Evolutionary conservation across 1,140 invertebrate species (phyloP), one percentile per base, ranked within the genome.

Genomic region (Halictus rubicundus): DNA sequence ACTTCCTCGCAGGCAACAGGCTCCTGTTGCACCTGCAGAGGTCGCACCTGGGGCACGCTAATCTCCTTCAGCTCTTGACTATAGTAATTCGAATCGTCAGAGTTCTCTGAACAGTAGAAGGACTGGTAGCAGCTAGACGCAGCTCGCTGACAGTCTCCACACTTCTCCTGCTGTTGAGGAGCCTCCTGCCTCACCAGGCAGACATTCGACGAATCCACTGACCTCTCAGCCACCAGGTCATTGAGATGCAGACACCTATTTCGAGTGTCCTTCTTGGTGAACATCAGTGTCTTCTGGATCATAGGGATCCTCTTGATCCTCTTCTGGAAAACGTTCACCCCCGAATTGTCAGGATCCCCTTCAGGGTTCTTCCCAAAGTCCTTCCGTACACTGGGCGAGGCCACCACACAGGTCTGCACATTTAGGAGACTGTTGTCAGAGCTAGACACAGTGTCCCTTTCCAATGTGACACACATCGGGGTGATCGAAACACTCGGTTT

Each of bases 201-300:
- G 9, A 71, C 19, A 0, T 52, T 71, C 0, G 68, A 25, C 3
- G 37, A 52, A 8, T 71, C 59, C 1, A 2, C 16, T 7, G 7
- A 19, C 10, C 25, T 27, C 23, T 52, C 46, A 0, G 59, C 2
- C 5, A 64, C 27, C 9, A 46, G 7, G 27, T 6, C 42, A 2
- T 78, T 72, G 7, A 72, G 0, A 4, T 54, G 21, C 37, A 57
- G n/a, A 46, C 37, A 72, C 1, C 57, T 46, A 16, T 72, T 72
- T 0, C n/a, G 21, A 0, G 76, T 46, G 1, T 72, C 76, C 37
- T 78, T 78, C 37, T 57, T 72, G 8, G 76, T 78, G 21, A 78
- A 78, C 68, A 78, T 72, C 10, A 78, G 37, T 2, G 76, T 78
- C 5, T 72, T 78, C 14, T 78, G 76, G 16, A 64, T 14, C 9